Evolutionary conservation across 2,888 invertebrate species (phyloP), one percentile per base, ranked within the genome.

Genomic region (Loripinus fragilis): DNA sequence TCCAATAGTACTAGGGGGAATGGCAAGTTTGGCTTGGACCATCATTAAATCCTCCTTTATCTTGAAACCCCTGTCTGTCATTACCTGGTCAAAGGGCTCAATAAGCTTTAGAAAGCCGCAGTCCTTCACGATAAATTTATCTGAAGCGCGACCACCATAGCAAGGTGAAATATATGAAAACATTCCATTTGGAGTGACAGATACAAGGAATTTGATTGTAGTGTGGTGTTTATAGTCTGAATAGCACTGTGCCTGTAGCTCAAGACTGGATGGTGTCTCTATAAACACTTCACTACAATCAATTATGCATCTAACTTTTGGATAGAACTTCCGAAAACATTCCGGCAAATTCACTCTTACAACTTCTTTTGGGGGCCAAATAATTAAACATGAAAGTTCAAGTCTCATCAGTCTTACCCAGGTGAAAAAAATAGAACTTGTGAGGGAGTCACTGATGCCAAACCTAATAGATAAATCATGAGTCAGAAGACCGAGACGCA

Each of bases 171-270:
- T 67, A 73, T 41, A 76, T 15, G 72, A 70, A 60, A 85, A 68
- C 20, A 41, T 17, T n/a, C 83, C 83, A 71, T 60, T 78, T 30
- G 83, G 85, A n/a, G 83, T 74, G 23, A 83, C 79, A 10, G 45
- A 60, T 28, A 85, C 73, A 41, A 83, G 71, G 64, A 83, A 72
- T 69, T 85, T 83, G n/a, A 78, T 25, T 33, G 85, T 85, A 50
- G 60, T 68, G 69, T 85, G 78, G 33, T 83, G 78, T 68, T 85
- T 83, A 71, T 85, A 85, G 38, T 78, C 76, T 12, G 76, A 77
- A 64, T 73, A 83, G 23, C 52, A 69, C 48, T 52, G 33, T 23
- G 79, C 79, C 60, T 80, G 74, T 2, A 65, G 60, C 28, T 76
- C 74, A 23, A 78, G 76, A 25, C 35, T 52, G 23, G 60, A 68